Evolutionary conservation across 2,888 invertebrate genomes (phyloP).

Genomic region (Andrena dorsata): DNA sequence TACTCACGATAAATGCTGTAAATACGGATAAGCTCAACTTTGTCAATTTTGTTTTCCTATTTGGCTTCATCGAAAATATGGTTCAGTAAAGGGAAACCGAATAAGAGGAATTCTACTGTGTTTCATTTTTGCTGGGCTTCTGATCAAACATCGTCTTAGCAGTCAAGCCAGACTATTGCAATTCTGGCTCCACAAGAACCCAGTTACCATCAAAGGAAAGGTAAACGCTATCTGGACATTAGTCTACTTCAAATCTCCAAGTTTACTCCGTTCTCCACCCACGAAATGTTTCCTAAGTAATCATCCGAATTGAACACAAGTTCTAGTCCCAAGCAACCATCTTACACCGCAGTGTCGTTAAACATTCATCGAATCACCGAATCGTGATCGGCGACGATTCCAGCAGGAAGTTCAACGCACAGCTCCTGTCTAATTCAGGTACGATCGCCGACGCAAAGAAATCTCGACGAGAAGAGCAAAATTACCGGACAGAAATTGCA

Average conservation of each 20-base stretch:
- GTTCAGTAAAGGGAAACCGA: too few relatives aligned
- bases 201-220: neutral
- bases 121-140: too few relatives aligned
- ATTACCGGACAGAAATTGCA: constrained; percentile 41
- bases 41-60: too few relatives aligned
- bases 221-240: neutral
- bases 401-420: neutral
- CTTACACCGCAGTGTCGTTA: neutral
- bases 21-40: too few relatives aligned
- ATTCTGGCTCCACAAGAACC: neutral
- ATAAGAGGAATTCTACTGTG: too few relatives aligned
- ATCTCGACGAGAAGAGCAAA: constrained; percentile 10
- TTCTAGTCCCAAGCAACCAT: neutral
- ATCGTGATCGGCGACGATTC: neutral
- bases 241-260: neutral
- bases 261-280: too few relatives aligned
- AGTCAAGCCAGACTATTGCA: neutral
- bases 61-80: too few relatives aligned
- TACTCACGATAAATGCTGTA: too few relatives aligned
- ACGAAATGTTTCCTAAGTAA: too few relatives aligned
- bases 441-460: constrained; percentile 6
- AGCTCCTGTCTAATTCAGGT: neutral
- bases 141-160: neutral
- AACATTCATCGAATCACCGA: neutral
- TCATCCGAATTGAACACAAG: neutral